Base-by-base conservation (phyloP, 2,888 invertebrate genomes). In the Epiblema foenella region DNA sequence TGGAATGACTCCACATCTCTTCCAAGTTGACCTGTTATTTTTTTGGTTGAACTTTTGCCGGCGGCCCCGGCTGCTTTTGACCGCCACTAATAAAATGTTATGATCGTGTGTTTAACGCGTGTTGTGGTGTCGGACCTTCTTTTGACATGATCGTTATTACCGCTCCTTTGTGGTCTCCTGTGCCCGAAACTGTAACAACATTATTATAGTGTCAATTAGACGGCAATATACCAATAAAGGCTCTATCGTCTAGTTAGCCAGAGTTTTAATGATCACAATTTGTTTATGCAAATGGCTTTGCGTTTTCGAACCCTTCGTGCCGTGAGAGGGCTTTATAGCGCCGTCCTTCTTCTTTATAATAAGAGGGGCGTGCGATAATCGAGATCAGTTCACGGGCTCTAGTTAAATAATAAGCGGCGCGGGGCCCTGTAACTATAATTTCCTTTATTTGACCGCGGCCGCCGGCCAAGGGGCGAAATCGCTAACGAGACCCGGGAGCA, bases 61-160 rank as follows among this genome's bases (percentile, higher is more conserved):
- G 87, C 87, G 90, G 87, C 87, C 88, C 83, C 87, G 91, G 90
- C 89, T 89, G 91, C 91, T 90, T 91, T 93, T 91, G 91, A 90
- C 93, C 89, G 85, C 84, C 89, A 91, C 93, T 91, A 93, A 93
- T 93, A 93, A 93, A 93, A 93, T 90, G 90, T 93, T 93, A 93
- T 92, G 91, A 90, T 91, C 89, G 93, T 93, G 88, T 93, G 93
- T 91, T 93, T 93, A 91, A 92, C 93, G 92, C 92, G 89, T 88
- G 91, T 90, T 89, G 86, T 85, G 90, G 88, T 89, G 93, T 90
- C 92, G 93, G 92, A 79, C 90, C 91, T 89, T 88, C 87, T 91
- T 93, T 92, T 91, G 92, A 93, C 92, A 91, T 88, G 89, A 90
- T 91, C 89, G 89, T 92, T 91, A 93, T 90, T 86, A 85, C 86